Evolutionary conservation across 2,113 vertebrate genomes (phyloP).

Genomic region (Apodemus speciosus): DNA sequence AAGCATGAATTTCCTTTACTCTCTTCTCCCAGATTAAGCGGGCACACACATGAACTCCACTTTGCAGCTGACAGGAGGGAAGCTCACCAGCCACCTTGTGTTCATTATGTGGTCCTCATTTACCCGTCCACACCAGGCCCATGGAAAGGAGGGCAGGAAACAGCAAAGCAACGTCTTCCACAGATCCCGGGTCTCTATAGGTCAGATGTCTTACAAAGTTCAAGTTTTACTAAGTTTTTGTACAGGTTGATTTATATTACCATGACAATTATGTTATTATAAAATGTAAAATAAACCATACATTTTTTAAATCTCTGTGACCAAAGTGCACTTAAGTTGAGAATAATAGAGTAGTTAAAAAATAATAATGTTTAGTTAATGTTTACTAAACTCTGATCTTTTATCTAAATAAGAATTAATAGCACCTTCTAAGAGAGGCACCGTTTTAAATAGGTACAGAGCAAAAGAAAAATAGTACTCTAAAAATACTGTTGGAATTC

Average conservation of each 20-base stretch:
- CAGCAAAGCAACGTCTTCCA: neutral
- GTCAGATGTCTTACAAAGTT: neutral
- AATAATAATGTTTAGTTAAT: conserved; percentile 5
- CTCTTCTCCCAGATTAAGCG: neutral
- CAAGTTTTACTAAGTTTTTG: conserved; percentile 57
- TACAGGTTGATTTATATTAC: conserved; percentile 59
- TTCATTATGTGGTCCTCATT: neutral
- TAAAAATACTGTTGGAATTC: conserved; percentile 79
- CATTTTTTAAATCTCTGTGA: conserved; percentile 55
- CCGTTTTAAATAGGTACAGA: conserved; percentile 80
- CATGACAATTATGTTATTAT: conserved; percentile 3
- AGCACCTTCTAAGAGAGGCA: conserved; percentile 79
- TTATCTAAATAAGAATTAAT: conserved; percentile 80
- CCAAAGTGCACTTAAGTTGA: conserved; percentile 59
- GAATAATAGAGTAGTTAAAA: conserved; percentile 58
- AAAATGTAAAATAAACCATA: conserved; percentile 60
- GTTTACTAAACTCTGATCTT: conserved; percentile 74
- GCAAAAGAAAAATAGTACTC: conserved; percentile 70
- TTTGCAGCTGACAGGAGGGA: neutral
- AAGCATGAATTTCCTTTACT: neutral
- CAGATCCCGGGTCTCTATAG: neutral
- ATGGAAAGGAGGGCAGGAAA: conserved; percentile 6
- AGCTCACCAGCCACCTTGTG: neutral
- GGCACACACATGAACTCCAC: neutral
- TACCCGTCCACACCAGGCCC: neutral